Conservation (phyloP, 1,140 invertebrate species). For the Littorina saxatilis region DNA sequence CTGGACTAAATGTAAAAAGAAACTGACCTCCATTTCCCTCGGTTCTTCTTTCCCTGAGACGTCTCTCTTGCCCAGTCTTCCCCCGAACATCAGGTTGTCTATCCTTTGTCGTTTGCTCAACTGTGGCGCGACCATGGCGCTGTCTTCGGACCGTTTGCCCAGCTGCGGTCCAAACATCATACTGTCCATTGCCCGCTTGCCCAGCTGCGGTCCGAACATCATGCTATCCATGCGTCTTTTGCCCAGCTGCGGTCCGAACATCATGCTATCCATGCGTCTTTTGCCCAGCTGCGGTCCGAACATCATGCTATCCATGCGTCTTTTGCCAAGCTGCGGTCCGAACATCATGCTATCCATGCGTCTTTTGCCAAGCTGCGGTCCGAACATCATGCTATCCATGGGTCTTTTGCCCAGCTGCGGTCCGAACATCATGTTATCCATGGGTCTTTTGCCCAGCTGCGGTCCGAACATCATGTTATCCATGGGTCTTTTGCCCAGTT, state of each 20-base stretch:
- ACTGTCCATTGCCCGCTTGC: constrained; percentile 18
- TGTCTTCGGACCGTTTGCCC: constrained; percentile 26
- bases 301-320: constrained; percentile 1
- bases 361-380: constrained; percentile 31
- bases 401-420: constrained; percentile 28
- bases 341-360: constrained; percentile 16
- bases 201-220: constrained; percentile 29
- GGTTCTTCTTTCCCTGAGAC: too few relatives aligned
- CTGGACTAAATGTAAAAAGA: too few relatives aligned
- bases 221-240: constrained; percentile 21
- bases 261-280: constrained; percentile 2
- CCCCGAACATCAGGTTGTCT: constrained; percentile 22
- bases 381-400: constrained; percentile 24
- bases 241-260: constrained; percentile 29
- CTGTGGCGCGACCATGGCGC: background rate
- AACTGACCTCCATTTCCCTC: too few relatives aligned
- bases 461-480: constrained; percentile 21
- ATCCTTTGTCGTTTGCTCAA: constrained; percentile 24
- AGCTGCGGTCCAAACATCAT: constrained; percentile 13
- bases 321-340: constrained; percentile 28
- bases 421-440: constrained; percentile 23
- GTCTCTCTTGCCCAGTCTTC: constrained; percentile 14
- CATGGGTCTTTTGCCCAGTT: constrained; percentile 24
- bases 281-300: constrained; percentile 37
- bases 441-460: constrained; percentile 26